Base-by-base conservation (phyloP, 2,888 invertebrate genomes). In the Tinea trinotella region DNA sequence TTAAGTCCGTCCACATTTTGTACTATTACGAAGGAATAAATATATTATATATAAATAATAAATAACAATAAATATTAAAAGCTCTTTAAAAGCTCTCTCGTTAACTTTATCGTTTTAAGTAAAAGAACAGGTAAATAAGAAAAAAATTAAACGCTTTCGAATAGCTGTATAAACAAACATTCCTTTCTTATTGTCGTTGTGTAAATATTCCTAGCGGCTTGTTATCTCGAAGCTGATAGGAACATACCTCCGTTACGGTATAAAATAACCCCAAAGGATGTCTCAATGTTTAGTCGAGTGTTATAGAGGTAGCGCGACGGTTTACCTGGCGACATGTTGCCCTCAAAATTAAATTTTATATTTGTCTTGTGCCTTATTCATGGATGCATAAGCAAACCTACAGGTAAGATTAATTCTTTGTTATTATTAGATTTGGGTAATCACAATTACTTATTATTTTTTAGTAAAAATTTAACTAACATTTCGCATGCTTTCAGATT, bases 171-270 rank as follows among this genome's bases (percentile, higher is more conserved):
- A 18, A 49, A 20, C 22, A 50, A 50, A 50, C 50, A 50, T 50
- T 50, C 50, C 50, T 24, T 24, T 20, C 17, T 20, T 24, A 12
- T n/a, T 20, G 73, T 76, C 81, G 77, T 82, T 80, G 84, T 61
- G 74, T 74, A 82, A 84, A 85, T 81, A 84, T 85, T 84, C 76
- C 79, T 76, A 66, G 66, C 64, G 59, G 59, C 57, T 59, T 60
- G 68, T 83, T 84, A 85, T 84, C 85, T 79, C 61, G 9, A 49
- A 55, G 52, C 30, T 59, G 83, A 84, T 84, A 83, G 71, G 70
- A 64, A 62, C 67, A 64, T 69, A 71, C 67, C 62, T 65, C 57
- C 58, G 54, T n/a, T 56, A 54, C 59, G 64, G 62, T 65, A 50
- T 50, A 50, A 50, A 50, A 24, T 17, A 18, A 18, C 19, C 46